Base-by-base conservation (phyloP, 2,113 vertebrate species). In the Heteronetta atricapilla region DNA sequence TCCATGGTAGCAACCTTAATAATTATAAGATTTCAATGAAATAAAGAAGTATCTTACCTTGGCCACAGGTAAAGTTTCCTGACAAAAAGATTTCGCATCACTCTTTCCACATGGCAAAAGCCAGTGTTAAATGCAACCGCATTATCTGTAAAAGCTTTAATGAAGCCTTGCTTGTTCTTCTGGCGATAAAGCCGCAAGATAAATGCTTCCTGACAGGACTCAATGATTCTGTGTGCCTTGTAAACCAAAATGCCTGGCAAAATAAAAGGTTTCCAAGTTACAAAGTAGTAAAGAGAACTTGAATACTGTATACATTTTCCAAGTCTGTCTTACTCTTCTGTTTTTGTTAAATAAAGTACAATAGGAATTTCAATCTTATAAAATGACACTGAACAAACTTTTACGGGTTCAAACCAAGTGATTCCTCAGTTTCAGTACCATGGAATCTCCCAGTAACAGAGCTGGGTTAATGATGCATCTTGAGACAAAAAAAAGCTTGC, bases 131-230 rank as follows among this genome's bases (percentile, higher is more conserved):
- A 99, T 48, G 99, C 98, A 3, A 98, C 97, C 5, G 99, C 98
- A n/a, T 99, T 99, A 96, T 99, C 99, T 20, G 99, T 99, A 96
- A 99, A 99, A 80, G 99, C 99, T 97, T 99, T 99, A 80, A 99
- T 99, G 96, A 99, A 99, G 44, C 99, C 99, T 0, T 98, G 98
- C 94, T 99, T 99, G 96, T 99, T 99, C 98, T 99, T 99, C 97
- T 99, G 99, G 64, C 99, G 98, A 94, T 99, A 99, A 70, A 99
- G 98, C 20, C 99, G 98, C 68, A 99, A 95, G 97, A 99, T 99
- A 96, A 99, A 99, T 0, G 99, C 99, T 96, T 99, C 99, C 82
- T 99, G 99, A 95, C 99, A 99, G 5, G 99, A 99, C 88, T 99
- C 99, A 1, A 99, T 99, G 79, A 99, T 99, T 94, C 98, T 98